phyloP scores from a whole-genome alignment of 1,140 invertebrate genomes.

The Psix sp. region DNA sequence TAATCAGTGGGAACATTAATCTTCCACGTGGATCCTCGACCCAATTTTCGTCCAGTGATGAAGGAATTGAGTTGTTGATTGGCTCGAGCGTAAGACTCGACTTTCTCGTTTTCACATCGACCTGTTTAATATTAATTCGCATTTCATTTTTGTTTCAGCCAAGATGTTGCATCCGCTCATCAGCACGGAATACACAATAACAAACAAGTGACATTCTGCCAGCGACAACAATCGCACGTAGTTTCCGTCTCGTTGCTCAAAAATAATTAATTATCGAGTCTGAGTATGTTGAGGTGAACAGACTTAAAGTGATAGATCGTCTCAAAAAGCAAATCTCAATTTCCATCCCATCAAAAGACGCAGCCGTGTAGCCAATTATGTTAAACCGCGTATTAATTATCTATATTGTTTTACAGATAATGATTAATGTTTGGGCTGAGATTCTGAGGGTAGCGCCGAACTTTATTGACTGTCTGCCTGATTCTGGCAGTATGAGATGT shows the following conservation, averaged over 20 bases:
- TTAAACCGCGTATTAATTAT: conserved; percentile 72
- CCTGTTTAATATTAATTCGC: too few relatives aligned
- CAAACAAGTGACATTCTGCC: too few relatives aligned
- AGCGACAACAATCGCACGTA: too few relatives aligned
- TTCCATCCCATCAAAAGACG: conserved; percentile 57
- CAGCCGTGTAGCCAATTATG: conserved; percentile 65
- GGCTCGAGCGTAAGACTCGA: too few relatives aligned
- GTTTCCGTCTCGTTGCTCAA: conserved; percentile 6
- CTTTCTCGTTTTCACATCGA: too few relatives aligned
- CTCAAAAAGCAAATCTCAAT: conserved; percentile 52
- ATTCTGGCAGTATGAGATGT: conserved; percentile 24
- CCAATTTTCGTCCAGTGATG: too few relatives aligned
- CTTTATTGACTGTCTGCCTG: conserved; percentile 51
- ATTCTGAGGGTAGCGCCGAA: conserved; percentile 39
- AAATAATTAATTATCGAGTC: conserved; percentile 38
- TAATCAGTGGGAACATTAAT: too few relatives aligned
- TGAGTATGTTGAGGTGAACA: conserved; percentile 3
- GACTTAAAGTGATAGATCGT: conserved; percentile 64
- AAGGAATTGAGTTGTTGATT: too few relatives aligned
- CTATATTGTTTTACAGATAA: conserved; percentile 68
- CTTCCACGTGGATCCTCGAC: too few relatives aligned
- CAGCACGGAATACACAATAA: too few relatives aligned
- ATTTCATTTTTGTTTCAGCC: too few relatives aligned
- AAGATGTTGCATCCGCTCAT: too few relatives aligned
- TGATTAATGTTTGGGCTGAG: conserved; percentile 64